Evolutionary conservation across 2,113 vertebrate genomes (phyloP).

Genomic region (Formicarius rufipectus): DNA sequence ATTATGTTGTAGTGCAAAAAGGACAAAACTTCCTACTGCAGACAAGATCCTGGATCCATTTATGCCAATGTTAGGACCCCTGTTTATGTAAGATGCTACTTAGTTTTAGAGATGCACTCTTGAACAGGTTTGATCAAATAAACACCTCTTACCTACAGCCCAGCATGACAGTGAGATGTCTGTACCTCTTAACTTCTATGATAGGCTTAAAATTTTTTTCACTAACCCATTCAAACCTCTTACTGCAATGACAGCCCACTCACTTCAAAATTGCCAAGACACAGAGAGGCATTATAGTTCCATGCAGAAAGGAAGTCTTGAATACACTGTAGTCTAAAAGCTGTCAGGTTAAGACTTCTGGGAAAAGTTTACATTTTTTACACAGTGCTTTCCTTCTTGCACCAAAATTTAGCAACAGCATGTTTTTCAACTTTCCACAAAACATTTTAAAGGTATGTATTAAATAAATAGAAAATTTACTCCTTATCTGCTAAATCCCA

Average conservation of each 20-base stretch:
- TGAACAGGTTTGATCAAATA: background rate
- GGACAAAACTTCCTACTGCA: background rate
- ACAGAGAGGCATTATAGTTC: background rate
- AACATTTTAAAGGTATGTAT: background rate
- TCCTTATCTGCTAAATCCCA: background rate
- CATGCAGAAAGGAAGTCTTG: background rate
- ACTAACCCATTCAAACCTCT: background rate
- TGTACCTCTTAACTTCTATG: background rate
- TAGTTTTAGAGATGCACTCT: background rate
- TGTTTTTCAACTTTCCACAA: background rate
- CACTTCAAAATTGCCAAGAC: background rate
- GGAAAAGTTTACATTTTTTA: background rate
- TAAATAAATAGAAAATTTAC: background rate
- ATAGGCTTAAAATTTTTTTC: background rate
- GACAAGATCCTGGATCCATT: background rate
- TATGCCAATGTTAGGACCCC: background rate
- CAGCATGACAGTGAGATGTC: background rate
- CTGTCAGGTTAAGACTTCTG: background rate
- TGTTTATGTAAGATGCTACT: background rate
- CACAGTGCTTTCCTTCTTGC: background rate
- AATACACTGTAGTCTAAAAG: background rate
- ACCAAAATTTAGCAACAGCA: background rate
- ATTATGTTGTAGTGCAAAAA: background rate
- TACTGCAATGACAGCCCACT: background rate
- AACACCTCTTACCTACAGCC: background rate